phyloP scores from a whole-genome alignment of 1,140 invertebrate genomes.

The Teleogryllus occipitalis region DNA sequence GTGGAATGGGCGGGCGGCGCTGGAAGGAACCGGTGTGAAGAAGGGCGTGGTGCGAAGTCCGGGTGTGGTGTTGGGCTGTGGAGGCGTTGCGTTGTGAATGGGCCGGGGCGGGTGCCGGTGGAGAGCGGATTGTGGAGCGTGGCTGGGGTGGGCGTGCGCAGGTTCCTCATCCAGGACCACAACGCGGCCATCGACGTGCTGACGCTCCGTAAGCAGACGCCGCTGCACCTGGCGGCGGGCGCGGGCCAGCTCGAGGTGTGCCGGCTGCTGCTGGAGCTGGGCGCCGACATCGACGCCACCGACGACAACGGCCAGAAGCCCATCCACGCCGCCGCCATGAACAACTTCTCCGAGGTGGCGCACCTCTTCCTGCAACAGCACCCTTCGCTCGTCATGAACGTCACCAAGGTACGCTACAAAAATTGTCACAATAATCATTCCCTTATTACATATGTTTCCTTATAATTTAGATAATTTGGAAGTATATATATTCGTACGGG shows the following conservation, averaged over 20 bases:
- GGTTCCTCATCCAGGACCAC: constrained; percentile 87
- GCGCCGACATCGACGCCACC: constrained; percentile 92
- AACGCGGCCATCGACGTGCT: constrained; percentile 91
- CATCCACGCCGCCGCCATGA: constrained; percentile 90
- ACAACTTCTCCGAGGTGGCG: constrained; percentile 96
- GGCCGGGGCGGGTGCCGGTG: no score
- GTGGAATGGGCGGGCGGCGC: no score
- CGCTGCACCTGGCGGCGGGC: constrained; percentile 80
- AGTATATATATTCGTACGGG: no score
- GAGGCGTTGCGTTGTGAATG: no score
- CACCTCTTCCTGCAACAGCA: constrained; percentile 95
- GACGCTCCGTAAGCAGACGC: constrained; percentile 83
- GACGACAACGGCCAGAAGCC: constrained; percentile 84
- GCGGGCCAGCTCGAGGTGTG: constrained; percentile 93
- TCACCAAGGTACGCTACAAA: constrained; percentile 56
- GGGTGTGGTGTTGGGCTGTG: no score
- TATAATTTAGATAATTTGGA: no score
- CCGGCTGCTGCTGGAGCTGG: constrained; percentile 84
- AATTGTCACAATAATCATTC: neutral
- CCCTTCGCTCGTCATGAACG: constrained; percentile 88
- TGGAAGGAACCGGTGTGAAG: no score
- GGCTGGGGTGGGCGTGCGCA: constrained; percentile 34
- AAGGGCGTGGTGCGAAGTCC: no score
- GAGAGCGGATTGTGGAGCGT: no score
- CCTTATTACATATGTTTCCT: no score